These are phyloP conservation scores for Diorhabda sublineata DNA, from an alignment of 1,140 invertebrate genomes.

Conservation along the genomic window DNA sequence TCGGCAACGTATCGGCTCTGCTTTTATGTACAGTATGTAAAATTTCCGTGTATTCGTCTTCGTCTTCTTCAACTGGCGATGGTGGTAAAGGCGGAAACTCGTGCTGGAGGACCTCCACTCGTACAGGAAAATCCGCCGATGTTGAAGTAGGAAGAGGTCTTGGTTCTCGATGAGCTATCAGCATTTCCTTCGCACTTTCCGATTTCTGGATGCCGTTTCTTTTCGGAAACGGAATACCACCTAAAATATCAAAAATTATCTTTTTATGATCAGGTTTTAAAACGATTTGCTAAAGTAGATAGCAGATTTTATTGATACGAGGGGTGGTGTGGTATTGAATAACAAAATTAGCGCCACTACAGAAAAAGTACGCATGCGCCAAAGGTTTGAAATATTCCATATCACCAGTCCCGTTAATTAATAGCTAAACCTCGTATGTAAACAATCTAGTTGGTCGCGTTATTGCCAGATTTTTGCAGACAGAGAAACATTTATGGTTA, in stretches of 20 bases:
- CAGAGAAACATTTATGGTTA: too few species aligned
- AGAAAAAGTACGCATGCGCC: too few species aligned
- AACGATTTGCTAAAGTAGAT: too few species aligned
- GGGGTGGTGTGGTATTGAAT: neutral
- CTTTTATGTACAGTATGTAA: constrained; percentile 53
- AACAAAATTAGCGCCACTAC: too few species aligned
- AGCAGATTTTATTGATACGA: neutral
- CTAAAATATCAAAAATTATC: neutral
- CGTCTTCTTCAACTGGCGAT: constrained; percentile 71
- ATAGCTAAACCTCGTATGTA: too few species aligned
- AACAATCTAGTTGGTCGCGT: too few species aligned
- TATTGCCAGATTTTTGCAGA: too few species aligned
- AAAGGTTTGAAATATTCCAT: too few species aligned
- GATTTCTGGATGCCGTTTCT: constrained; percentile 60
- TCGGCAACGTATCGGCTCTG: constrained; percentile 52
- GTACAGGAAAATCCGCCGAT: constrained; percentile 55
- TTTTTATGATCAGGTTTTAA: too few species aligned
- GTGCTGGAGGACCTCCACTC: constrained; percentile 52
- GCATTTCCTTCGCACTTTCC: constrained; percentile 63
- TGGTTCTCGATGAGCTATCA: constrained; percentile 52
- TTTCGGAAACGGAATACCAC: constrained; percentile 29
- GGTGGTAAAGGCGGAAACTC: constrained; percentile 77
- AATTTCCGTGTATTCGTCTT: constrained; percentile 69
- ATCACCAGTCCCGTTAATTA: too few species aligned
- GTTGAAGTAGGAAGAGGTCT: constrained; percentile 54